phyloP scores from a whole-genome alignment of 1,140 invertebrate genomes.

The Euwallacea fornicatus region DNA sequence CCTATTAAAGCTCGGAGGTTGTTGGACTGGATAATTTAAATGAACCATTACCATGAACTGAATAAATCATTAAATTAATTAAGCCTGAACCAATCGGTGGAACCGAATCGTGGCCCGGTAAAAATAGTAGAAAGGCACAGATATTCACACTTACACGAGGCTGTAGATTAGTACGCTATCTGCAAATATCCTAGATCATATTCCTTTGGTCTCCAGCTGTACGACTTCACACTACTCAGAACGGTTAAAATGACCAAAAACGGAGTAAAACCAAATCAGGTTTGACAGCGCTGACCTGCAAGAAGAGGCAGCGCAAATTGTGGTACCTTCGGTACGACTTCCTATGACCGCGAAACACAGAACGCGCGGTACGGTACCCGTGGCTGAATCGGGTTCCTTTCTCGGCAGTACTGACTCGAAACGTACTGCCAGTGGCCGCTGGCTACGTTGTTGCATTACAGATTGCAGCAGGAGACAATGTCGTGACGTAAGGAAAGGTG shows the following conservation, averaged over 20 bases:
- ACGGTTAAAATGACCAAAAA: constrained; percentile 27
- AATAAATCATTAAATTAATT: too few species aligned
- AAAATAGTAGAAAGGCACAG: too few species aligned
- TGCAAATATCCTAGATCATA: too few species aligned
- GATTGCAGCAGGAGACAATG: constrained; percentile 29
- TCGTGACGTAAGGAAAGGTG: constrained; percentile 30
- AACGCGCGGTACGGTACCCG: not conserved
- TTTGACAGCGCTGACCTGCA: constrained; percentile 29
- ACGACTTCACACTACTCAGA: not conserved
- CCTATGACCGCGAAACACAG: constrained; percentile 20
- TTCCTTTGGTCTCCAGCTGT: not conserved
- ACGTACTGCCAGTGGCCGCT: constrained; percentile 31
- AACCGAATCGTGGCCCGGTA: too few species aligned
- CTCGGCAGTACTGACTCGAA: constrained; percentile 29
- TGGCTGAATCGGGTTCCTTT: not conserved
- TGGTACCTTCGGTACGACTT: constrained; percentile 12
- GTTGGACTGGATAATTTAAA: too few species aligned
- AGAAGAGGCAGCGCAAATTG: constrained; percentile 11
- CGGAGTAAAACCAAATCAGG: constrained; percentile 26
- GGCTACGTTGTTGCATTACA: constrained; percentile 34
- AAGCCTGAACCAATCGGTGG: too few species aligned
- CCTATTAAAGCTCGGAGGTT: too few species aligned
- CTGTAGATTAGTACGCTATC: too few species aligned
- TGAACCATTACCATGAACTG: too few species aligned
- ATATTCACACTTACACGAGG: too few species aligned